A percentile compares a stretch with the other conserved stretches of the same genome.
Evolutionary conservation across 2,113 vertebrate species (phyloP).

Genomic region (Ictalurus punctatus): DNA sequence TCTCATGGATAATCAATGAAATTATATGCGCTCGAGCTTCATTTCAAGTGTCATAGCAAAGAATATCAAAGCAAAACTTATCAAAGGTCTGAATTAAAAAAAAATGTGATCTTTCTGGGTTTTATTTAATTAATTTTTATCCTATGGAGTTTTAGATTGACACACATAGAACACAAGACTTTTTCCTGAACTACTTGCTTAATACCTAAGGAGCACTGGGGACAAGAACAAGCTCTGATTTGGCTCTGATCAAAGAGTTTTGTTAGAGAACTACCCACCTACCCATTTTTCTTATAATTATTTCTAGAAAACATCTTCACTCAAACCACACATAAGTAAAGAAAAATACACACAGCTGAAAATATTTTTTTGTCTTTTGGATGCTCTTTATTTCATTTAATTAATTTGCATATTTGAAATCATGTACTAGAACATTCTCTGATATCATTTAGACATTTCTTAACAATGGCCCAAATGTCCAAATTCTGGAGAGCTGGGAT

Average conservation of each 20-base stretch:
- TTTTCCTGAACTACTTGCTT: not conserved
- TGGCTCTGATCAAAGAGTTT: not conserved
- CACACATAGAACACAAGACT: too few relatives aligned
- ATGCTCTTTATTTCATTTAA: constrained; percentile 70
- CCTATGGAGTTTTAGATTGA: too few relatives aligned
- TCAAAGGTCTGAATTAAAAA: too few relatives aligned
- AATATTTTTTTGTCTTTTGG: constrained; percentile 57
- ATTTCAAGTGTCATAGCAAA: too few relatives aligned
- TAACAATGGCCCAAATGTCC: constrained; percentile 22
- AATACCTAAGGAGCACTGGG: not conserved
- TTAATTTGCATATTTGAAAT: constrained; percentile 65
- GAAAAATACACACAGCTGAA: not conserved
- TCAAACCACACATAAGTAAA: not conserved
- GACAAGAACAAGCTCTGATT: not conserved
- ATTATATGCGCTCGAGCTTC: too few relatives aligned
- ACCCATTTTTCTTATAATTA: not conserved
- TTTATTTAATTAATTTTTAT: too few relatives aligned
- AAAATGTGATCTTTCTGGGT: too few relatives aligned
- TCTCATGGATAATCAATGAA: too few relatives aligned
- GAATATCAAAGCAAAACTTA: too few relatives aligned
- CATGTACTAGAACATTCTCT: constrained; percentile 44
- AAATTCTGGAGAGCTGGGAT: not conserved
- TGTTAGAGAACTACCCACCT: not conserved
- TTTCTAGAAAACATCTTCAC: not conserved
- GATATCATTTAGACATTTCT: constrained; percentile 60